Conservation (phyloP, 1,140 invertebrate species). For the Meteorus sp. region DNA sequence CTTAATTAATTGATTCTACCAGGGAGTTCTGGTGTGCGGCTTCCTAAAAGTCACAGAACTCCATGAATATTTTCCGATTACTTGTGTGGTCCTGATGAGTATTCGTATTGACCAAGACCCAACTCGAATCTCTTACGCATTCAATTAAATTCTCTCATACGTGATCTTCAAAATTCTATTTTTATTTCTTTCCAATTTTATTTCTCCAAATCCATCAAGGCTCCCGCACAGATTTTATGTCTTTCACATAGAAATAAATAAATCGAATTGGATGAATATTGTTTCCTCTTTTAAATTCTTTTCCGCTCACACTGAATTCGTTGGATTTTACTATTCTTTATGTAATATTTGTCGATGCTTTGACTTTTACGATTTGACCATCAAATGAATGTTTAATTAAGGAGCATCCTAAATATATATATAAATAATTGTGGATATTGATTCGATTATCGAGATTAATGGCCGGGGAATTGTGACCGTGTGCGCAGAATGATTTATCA, state of each 20-base stretch:
- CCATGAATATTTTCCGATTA: slow-evolving; percentile 7
- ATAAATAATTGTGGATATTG: slow-evolving; percentile 41
- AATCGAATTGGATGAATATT: too few relatives aligned
- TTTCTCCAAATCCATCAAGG: too few relatives aligned
- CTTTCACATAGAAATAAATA: too few relatives aligned
- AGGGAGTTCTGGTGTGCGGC: background rate
- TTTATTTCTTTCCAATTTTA: too few relatives aligned
- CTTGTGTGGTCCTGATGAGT: slow-evolving; percentile 19
- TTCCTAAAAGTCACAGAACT: slow-evolving; percentile 11
- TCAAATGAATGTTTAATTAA: slow-evolving; percentile 38
- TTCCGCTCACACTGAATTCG: too few relatives aligned
- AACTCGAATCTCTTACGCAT: background rate
- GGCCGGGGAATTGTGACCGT: slow-evolving; percentile 36
- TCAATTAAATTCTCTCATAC: too few relatives aligned
- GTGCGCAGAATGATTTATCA: slow-evolving; percentile 37
- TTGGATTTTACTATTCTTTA: too few relatives aligned
- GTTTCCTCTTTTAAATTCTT: too few relatives aligned
- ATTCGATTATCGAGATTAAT: slow-evolving; percentile 51
- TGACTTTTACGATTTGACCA: background rate
- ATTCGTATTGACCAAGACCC: too few relatives aligned
- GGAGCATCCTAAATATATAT: slow-evolving; percentile 29
- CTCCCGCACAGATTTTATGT: too few relatives aligned
- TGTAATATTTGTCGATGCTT: too few relatives aligned
- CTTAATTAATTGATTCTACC: slow-evolving; percentile 15
- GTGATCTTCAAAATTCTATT: too few relatives aligned